A percentile compares a stretch with the other conserved stretches of the same genome.
phyloP scores from a whole-genome alignment of 1,140 invertebrate species.

The Hestina assimilis region DNA sequence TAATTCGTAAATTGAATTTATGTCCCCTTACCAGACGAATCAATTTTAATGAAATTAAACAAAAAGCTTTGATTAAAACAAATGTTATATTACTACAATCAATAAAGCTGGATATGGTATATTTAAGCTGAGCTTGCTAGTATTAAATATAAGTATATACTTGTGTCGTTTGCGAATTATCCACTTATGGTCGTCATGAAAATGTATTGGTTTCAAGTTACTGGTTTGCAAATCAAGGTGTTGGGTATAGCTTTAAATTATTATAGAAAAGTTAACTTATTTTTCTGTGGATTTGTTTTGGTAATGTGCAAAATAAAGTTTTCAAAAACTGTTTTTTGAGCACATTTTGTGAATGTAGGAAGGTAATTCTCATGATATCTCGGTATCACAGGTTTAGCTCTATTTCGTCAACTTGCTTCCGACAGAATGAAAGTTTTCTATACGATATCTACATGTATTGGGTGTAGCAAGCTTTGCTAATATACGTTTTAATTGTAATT shows the following conservation, averaged over 20 bases:
- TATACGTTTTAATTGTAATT: slow-evolving; percentile 31
- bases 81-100: too few species aligned
- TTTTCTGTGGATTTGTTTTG: background rate
- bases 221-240: background rate
- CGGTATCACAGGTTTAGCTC: background rate
- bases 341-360: background rate
- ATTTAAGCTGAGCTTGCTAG: too few species aligned
- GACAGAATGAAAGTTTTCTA: slow-evolving; percentile 47
- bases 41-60: too few species aligned
- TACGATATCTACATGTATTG: slow-evolving; percentile 41
- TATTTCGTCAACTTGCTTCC: slow-evolving; percentile 31
- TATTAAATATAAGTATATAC: too few species aligned
- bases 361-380: background rate
- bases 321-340: background rate
- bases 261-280: background rate
- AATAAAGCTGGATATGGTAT: too few species aligned
- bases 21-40: too few species aligned
- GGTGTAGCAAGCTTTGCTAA: slow-evolving; percentile 62
- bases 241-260: background rate
- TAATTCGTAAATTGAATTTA: too few species aligned
- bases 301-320: background rate
- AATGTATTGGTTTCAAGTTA: background rate
- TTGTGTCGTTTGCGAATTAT: too few species aligned
- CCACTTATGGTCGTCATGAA: too few species aligned
- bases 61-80: too few species aligned